A percentile compares a stretch with the other conserved stretches of the same genome.
Conservation (phyloP, 1,140 invertebrate species). For the Diorhabda carinulata region DNA sequence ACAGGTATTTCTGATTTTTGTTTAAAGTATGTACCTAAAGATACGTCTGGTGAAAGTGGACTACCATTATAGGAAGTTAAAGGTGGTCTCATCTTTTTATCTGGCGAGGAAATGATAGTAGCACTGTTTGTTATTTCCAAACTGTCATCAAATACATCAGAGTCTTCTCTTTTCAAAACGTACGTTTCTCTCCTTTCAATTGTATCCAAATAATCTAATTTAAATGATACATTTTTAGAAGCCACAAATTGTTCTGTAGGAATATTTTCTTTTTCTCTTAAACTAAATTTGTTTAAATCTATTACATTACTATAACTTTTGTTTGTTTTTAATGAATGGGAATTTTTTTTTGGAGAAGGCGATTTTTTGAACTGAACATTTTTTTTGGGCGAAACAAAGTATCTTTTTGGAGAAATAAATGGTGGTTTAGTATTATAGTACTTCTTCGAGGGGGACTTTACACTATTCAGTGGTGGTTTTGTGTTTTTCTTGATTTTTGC, state of each 20-base stretch:
- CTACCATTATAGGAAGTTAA: conserved; percentile 7
- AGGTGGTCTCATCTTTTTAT: conserved; percentile 2
- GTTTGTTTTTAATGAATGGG: neutral
- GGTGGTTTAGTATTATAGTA: conserved; percentile 17
- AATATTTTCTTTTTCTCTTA: too few species aligned
- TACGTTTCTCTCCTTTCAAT: conserved; percentile 25
- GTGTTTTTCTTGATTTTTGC: conserved; percentile 8
- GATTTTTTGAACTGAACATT: conserved; percentile 6
- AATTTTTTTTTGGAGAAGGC: neutral
- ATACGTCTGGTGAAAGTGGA: neutral
- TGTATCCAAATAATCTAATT: conserved; percentile 4
- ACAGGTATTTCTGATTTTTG: neutral
- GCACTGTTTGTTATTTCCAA: neutral
- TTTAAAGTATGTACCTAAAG: neutral
- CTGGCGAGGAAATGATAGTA: neutral
- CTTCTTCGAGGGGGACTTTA: conserved; percentile 22
- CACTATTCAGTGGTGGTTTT: neutral
- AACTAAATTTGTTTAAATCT: too few species aligned
- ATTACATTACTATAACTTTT: too few species aligned
- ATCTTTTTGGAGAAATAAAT: conserved; percentile 15
- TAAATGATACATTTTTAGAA: conserved; percentile 18
- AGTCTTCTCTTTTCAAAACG: conserved; percentile 16
- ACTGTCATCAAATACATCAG: neutral
- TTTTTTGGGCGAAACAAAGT: neutral
- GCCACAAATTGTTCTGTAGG: conserved; percentile 16